These are phyloP conservation scores for Apoderus coryli DNA, from an alignment of 2,888 invertebrate genomes.

Conservation along the genomic window DNA sequence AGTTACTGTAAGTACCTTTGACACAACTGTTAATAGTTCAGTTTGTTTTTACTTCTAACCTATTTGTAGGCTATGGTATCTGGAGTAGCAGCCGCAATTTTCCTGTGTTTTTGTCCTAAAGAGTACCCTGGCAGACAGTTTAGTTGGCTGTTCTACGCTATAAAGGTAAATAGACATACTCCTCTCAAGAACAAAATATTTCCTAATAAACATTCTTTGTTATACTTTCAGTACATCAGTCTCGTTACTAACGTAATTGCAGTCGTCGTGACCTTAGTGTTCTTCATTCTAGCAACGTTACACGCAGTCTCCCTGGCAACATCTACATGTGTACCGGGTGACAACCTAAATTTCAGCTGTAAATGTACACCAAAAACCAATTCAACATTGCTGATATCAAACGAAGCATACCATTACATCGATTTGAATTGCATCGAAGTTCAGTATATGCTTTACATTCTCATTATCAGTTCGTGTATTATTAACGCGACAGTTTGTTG, in stretches of 20 bases:
- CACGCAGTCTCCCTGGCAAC: slow-evolving; percentile 27
- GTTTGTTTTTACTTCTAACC: slow-evolving; percentile 6
- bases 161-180: slow-evolving; percentile 33
- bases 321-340: slow-evolving; percentile 30
- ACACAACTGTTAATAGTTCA: not conserved
- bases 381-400: slow-evolving; percentile 12
- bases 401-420: too few species aligned
- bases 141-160: slow-evolving; percentile 28
- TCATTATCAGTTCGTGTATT: too few species aligned
- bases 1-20: slow-evolving; percentile 37
- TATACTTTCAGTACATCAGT: too few species aligned
- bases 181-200: too few species aligned
- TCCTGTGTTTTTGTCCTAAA: slow-evolving; percentile 32
- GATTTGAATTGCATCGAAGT: too few species aligned
- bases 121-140: slow-evolving; percentile 32
- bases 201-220: too few species aligned
- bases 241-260: too few species aligned
- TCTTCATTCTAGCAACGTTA: too few species aligned
- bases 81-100: slow-evolving; percentile 30
- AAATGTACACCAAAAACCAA: slow-evolving; percentile 23
- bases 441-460: too few species aligned
- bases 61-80: slow-evolving; percentile 29
- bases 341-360: slow-evolving; percentile 31
- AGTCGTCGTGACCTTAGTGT: too few species aligned
- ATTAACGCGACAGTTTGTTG: too few species aligned